Evolutionary conservation across 2,797 vertebrate species (phyloP), one percentile per base, ranked within the genome.

Genomic region (Borostomias antarcticus): DNA sequence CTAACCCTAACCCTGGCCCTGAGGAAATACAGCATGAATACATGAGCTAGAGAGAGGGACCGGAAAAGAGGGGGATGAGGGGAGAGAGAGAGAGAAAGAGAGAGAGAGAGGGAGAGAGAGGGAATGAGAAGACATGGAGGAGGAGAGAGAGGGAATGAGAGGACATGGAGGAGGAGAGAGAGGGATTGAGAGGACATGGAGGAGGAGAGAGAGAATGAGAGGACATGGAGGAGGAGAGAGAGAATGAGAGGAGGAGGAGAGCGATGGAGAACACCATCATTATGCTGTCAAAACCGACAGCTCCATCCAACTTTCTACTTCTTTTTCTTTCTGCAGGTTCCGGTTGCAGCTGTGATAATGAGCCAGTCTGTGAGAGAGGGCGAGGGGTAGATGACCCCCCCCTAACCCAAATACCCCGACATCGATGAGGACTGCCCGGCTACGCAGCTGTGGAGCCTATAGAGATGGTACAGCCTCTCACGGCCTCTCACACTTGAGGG

Each of bases 231-330:
- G 40, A 47, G 37, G 45, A 35, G n/a, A 65, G 33, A 56, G 40
- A 23, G 26, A 76, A 57, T 64, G 67, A 64, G 64, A 72, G 60
- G 45, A 69, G 77, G 71, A 61, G 66, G 62, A 69, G 56, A 29
- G 35, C 52, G 45, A 52, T 40, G 67, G 53, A 51, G 26, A 35
- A 47, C 64, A 72, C 73, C 78, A 76, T 73, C 43, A 72, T 71
- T 85, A n/a, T n/a, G n/a, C n/a, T 74, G 74, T 69, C 28, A 73
- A 79, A 58, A 62, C 77, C 72, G 33, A 82, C 56, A 74, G 75
- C 73, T 80, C 21, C 4, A 6, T 78, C 82, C 79, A 87, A 74
- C 75, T 73, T 76, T 75, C 66, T 60, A 60, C n/a, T n/a, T n/a
- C n/a, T n/a, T n/a, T n/a, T n/a, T n/a, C n/a, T 79, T 78, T 79